A percentile compares a stretch with the other conserved stretches of the same genome.
Evolutionary conservation across 2,888 invertebrate genomes (phyloP).

Genomic region (Penaeus monodon): DNA sequence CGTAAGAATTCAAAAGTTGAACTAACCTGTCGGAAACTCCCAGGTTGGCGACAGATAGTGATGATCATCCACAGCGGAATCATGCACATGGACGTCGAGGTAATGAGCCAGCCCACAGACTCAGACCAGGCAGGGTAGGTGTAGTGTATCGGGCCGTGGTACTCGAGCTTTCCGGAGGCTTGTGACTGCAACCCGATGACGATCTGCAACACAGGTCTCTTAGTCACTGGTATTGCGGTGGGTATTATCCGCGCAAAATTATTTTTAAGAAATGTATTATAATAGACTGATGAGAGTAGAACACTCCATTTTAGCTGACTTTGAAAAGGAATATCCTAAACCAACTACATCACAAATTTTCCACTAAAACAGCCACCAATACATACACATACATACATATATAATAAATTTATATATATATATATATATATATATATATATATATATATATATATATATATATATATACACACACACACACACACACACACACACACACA

Average conservation of each 20-base stretch:
- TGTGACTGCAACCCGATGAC: constrained; percentile 58
- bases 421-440: constrained; percentile 33
- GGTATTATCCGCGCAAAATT: no score
- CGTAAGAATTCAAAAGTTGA: neutral
- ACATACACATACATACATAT: neutral
- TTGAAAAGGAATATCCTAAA: no score
- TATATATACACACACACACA: neutral
- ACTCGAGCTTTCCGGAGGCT: constrained; percentile 43
- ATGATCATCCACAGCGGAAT: constrained; percentile 65
- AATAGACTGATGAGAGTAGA: no score
- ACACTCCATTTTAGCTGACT: no score
- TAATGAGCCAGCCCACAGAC: constrained; percentile 63
- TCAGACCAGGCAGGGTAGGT: constrained; percentile 63
- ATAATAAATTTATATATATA: constrained; percentile 26
- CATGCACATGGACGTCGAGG: constrained; percentile 62
- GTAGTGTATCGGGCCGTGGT: constrained; percentile 58
- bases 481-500: neutral
- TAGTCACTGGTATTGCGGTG: no score
- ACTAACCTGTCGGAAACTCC: constrained; percentile 32
- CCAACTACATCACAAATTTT: no score
- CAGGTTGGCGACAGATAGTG: constrained; percentile 41
- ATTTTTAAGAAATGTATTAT: no score
- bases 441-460: constrained; percentile 26
- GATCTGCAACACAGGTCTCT: constrained; percentile 35
- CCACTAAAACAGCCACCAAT: no score